Base-by-base conservation (phyloP, 2,888 invertebrate genomes). In the Keiferia lycopersicella region DNA sequence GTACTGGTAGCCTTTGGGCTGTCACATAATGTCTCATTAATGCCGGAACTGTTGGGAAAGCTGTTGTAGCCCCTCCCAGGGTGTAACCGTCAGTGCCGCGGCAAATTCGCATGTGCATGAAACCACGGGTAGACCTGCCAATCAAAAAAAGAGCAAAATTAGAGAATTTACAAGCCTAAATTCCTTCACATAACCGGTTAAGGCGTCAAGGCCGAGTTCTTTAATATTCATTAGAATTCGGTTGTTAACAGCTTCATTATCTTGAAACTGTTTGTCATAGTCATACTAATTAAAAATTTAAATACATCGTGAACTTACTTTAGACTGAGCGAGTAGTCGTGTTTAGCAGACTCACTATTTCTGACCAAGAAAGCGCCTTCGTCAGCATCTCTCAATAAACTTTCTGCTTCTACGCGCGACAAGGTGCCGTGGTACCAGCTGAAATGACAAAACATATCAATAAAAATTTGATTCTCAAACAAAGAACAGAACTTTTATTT, bases 381-480 rank as follows among this genome's bases (percentile, higher is more conserved):
- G 71, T 94, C 93, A 61, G 97, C 93, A 63, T 96, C 93, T 74
- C 97, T 92, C 61, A 99, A 92, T 69, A 98, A 94, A 81, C 95
- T 94, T 88, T 99, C 98, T 58, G 98, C 98, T 87, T 98, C 98
- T 66, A 96, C 93, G 77, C 98, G 94, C 61, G 97, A 96, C 69
- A 98, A 96, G 71, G 97, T 95, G 68, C 98, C 98, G 85, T 98
- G 98, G 88, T 98, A 99, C 98, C 98, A 99, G 75, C 96, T 96
- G 78, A 0, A 61, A 61, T 16, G 14, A 30, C 30, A 30, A 39
- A 18, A 39, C 2, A 14, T 14, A 39, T 22, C 41, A 18, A 11
- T 38, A 18, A 41, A 59, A 38, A 3, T 6, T 30, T 45, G 61
- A 0, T 34, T 1, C 16, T 56, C n/a, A 30, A 56, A 56, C 53